A percentile compares a stretch with the other conserved stretches of the same genome.
phyloP scores from a whole-genome alignment of 2,888 invertebrate genomes.

The Prosopocoilus inquinatus region DNA sequence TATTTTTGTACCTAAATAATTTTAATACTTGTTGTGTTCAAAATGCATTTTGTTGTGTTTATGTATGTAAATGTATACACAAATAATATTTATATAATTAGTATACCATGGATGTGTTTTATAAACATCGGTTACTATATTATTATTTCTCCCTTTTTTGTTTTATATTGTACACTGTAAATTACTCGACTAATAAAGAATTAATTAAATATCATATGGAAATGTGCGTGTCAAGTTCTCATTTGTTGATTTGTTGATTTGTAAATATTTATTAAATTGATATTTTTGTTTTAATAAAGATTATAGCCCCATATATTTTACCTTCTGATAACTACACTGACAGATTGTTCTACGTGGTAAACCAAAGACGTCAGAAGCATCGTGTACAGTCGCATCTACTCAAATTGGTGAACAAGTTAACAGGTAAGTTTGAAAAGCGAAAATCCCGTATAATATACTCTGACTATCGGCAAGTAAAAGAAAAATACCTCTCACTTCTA shows the following conservation, averaged over 20 bases:
- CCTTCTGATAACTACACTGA: too few species aligned
- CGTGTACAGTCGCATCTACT: too few species aligned
- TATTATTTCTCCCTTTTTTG: conserved; percentile 47
- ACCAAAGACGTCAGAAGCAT: too few species aligned
- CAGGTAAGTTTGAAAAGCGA: too few species aligned
- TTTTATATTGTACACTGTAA: conserved; percentile 53
- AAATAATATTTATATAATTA: conserved; percentile 45
- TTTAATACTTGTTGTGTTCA: conserved; percentile 52
- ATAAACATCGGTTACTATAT: conserved; percentile 41
- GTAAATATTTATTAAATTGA: conserved; percentile 19
- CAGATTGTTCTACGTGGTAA: too few species aligned
- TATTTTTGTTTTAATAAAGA: conserved; percentile 16
- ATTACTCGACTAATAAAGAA: conserved; percentile 46
- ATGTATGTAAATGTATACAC: conserved; percentile 52
- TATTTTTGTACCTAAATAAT: conserved; percentile 33
- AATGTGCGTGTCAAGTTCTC: conserved; percentile 19
- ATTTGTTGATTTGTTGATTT: conserved; percentile 20
- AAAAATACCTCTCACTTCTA: too few species aligned
- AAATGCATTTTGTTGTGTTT: conserved; percentile 52
- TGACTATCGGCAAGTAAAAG: too few species aligned
- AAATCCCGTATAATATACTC: too few species aligned
- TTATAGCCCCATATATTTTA: too few species aligned
- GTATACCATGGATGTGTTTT: conserved; percentile 50
- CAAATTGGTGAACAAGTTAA: too few species aligned
- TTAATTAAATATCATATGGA: conserved; percentile 24